Base-by-base conservation (phyloP, 2,888 invertebrate species). In the Chirona hameri region DNA sequence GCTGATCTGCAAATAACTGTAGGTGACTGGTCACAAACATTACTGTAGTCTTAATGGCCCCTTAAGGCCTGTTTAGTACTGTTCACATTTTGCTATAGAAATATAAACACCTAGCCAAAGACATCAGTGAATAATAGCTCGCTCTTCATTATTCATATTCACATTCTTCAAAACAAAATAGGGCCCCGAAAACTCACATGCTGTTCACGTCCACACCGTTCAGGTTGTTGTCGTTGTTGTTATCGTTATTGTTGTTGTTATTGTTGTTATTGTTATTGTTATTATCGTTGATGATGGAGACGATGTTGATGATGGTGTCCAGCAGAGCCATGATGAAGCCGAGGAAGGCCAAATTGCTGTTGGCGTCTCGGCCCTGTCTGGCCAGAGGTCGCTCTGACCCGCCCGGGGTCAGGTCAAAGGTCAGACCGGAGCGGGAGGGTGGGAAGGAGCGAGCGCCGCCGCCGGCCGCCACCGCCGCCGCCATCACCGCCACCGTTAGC, bases 231-330 rank as follows among this genome's bases (percentile, higher is more conserved):
- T 82, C 82, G 55, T 84, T 82, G 60, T 83, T 76, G 57, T 82
- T 84, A 52, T 84, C 79, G 52, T 83, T 80, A 29, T 83, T 83
- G n/a, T 76, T 48, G 60, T 83, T 83, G n/a, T 52, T 60, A 29
- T 82, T 84, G 52, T 84, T 82, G 46, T 83, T 84, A 29, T 84
- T 83, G 79, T 84, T 84, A 46, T 84, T 84, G 79, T 84, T 84
- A 52, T 84, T 84, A 81, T 81, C 79, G 81, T 84, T 84, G 83
- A 84, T 82, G 48, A 57, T 82, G 57, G 31, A 79, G 24, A 83
- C 80, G 24, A 84, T 83, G 29, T 83, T 84, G 48, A 84, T 82
- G 7, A 83, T 82, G 24, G 84, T 83, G 79, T 84, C 83, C 69
- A 84, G 81, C n/a, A 84, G 79, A 2, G 84, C 82, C 83, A 84